phyloP scores from a whole-genome alignment of 1,140 invertebrate species.

The Drosophila lowei region DNA sequence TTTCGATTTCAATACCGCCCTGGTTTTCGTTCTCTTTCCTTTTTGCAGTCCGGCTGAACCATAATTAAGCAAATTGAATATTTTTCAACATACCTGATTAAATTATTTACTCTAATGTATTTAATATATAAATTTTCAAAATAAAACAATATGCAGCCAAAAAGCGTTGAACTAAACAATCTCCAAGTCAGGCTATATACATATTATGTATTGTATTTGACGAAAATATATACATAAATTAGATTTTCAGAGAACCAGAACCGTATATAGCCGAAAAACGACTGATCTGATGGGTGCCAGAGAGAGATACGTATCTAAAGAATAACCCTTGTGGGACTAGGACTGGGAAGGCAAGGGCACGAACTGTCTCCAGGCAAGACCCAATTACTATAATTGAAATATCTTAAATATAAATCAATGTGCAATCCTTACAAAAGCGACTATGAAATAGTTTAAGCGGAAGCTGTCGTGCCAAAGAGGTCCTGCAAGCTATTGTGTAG shows the following conservation, averaged over 20 bases:
- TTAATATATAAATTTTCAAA: slow-evolving; percentile 62
- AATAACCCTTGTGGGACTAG: slow-evolving; percentile 17
- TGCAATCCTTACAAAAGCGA: not conserved
- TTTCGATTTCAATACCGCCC: slow-evolving; percentile 32
- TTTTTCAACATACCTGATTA: slow-evolving; percentile 74
- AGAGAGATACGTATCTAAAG: slow-evolving; percentile 20
- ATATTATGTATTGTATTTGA: slow-evolving; percentile 50
- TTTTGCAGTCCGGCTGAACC: slow-evolving; percentile 41
- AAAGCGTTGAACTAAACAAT: not conserved
- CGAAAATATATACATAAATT: slow-evolving; percentile 58
- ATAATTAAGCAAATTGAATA: slow-evolving; percentile 29
- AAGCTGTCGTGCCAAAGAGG: not conserved
- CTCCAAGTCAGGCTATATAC: slow-evolving; percentile 30
- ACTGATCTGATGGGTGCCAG: slow-evolving; percentile 7
- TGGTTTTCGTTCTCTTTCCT: slow-evolving; percentile 33
- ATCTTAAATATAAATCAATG: slow-evolving; percentile 16
- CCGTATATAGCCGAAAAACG: not conserved
- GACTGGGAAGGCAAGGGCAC: too few species aligned
- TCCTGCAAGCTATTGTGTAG: too few species aligned
- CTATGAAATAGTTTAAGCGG: slow-evolving; percentile 25
- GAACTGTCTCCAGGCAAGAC: too few species aligned
- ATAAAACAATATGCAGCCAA: slow-evolving; percentile 75
- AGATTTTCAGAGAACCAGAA: slow-evolving; percentile 15
- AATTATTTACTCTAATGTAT: slow-evolving; percentile 73
- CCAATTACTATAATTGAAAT: slow-evolving; percentile 26